Percentiles rank a stretch among this genome's conserved stretches.
phyloP scores from a whole-genome alignment of 2,113 vertebrate genomes.

The Lycaon pictus region DNA sequence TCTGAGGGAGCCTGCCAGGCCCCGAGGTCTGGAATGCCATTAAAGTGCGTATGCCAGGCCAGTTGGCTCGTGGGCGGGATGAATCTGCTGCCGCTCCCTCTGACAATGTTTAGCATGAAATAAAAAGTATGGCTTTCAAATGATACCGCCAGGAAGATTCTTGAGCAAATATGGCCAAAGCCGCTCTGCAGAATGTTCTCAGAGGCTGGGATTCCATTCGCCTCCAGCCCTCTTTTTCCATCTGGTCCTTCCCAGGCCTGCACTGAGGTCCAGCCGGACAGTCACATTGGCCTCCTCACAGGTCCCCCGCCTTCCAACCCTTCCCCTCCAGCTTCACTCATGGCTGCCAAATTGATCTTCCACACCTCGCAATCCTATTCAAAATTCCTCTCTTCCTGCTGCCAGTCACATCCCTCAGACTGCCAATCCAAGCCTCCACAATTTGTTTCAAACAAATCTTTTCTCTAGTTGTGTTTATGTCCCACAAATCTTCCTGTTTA shows the following conservation, averaged over 20 bases:
- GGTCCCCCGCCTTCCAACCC: neutral
- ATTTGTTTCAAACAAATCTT: neutral
- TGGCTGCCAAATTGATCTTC: neutral
- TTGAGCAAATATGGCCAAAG: conserved; percentile 86
- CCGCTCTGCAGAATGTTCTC: conserved; percentile 63
- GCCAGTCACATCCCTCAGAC: neutral
- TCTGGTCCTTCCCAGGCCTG: conserved; percentile 21
- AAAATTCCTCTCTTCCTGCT: neutral
- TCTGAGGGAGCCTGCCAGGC: neutral
- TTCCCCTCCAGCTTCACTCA: neutral
- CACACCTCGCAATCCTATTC: neutral
- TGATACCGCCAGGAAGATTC: conserved; percentile 75
- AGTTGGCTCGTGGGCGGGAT: conserved; percentile 56
- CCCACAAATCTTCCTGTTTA: conserved; percentile 2
- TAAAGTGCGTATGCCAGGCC: conserved; percentile 54
- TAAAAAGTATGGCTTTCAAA: conserved; percentile 80
- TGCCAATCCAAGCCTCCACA: neutral
- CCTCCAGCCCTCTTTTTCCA: conserved; percentile 36
- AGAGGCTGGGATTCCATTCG: conserved; percentile 44
- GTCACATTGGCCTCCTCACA: neutral
- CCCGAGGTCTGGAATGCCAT: conserved; percentile 65
- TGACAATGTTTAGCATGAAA: conserved; percentile 80
- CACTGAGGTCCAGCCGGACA: neutral
- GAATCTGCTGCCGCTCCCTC: conserved; percentile 72
- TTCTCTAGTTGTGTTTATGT: neutral